phyloP scores from a whole-genome alignment of 2,888 invertebrate species.

The Platerodrilus igneus region DNA sequence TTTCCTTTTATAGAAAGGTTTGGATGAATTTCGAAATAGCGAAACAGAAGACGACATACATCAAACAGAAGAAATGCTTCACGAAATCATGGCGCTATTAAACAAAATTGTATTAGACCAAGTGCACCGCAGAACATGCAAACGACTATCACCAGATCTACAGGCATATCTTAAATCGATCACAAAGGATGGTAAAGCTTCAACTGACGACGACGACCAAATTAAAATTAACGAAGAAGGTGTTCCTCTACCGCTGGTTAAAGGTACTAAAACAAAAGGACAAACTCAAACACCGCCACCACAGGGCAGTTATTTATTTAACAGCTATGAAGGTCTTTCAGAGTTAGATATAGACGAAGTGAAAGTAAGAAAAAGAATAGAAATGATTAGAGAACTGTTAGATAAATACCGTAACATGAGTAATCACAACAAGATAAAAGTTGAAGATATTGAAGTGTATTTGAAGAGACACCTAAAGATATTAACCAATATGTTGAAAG shows the following conservation, averaged over 20 bases:
- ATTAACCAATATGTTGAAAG: constrained; percentile 25
- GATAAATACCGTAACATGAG: constrained; percentile 39
- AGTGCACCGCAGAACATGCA: constrained; percentile 30
- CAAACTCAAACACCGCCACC: constrained; percentile 15
- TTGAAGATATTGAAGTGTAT: constrained; percentile 41
- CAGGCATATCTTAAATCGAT: constrained; percentile 10
- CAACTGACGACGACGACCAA: constrained; percentile 1
- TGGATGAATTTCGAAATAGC: constrained; percentile 26
- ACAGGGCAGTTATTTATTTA: constrained; percentile 30
- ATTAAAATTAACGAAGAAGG: constrained; percentile 22
- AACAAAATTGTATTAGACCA: constrained; percentile 37
- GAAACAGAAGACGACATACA: constrained; percentile 30
- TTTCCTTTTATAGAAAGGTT: constrained; percentile 25
- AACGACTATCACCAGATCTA: constrained; percentile 16
- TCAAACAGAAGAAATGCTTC: constrained; percentile 34
- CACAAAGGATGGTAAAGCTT: constrained; percentile 1
- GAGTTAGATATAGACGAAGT: constrained; percentile 7
- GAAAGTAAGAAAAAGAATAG: constrained; percentile 25
- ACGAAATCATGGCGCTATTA: constrained; percentile 34
- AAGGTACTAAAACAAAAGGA: constrained; percentile 11
- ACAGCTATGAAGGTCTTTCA: not conserved
- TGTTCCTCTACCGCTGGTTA: constrained; percentile 28
- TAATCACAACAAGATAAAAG: constrained; percentile 37
- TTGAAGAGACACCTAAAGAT: constrained; percentile 40
- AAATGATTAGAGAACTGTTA: constrained; percentile 35